Percentiles rank a stretch among this genome's conserved stretches.
Evolutionary conservation across 2,113 vertebrate genomes (phyloP).

Genomic region (Mohoua ochrocephala): DNA sequence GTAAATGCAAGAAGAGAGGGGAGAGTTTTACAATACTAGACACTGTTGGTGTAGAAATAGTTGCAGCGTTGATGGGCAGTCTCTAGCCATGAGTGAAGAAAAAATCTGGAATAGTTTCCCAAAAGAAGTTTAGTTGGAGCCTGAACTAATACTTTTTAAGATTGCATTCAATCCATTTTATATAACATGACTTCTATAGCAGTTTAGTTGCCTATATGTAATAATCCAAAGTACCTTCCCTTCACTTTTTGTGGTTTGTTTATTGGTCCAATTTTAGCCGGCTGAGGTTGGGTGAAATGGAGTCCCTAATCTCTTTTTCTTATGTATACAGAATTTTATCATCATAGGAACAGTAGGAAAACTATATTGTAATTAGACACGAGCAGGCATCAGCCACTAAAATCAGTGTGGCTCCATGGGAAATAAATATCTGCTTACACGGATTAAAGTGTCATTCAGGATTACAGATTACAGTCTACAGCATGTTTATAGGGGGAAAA

Average conservation of each 20-base stretch:
- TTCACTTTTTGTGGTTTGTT: background rate
- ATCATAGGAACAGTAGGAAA: background rate
- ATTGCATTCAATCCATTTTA: background rate
- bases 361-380: background rate
- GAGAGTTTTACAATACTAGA: background rate
- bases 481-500: background rate
- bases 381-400: background rate
- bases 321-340: background rate
- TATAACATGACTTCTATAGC: background rate
- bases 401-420: background rate
- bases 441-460: slow-evolving; percentile 19
- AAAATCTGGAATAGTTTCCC: background rate
- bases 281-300: background rate
- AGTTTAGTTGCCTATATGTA: background rate
- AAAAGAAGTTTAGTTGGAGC: background rate
- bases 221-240: background rate
- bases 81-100: background rate
- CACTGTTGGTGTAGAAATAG: background rate
- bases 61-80: background rate
- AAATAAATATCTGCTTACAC: slow-evolving; percentile 10
- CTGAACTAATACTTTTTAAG: background rate
- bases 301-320: background rate
- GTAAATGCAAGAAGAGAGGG: background rate
- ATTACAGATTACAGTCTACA: slow-evolving; percentile 24
- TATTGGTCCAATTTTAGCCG: background rate